These are phyloP conservation scores for Fundulus diaphanus DNA, from an alignment of 2,797 vertebrate species.

Conservation along the genomic window DNA sequence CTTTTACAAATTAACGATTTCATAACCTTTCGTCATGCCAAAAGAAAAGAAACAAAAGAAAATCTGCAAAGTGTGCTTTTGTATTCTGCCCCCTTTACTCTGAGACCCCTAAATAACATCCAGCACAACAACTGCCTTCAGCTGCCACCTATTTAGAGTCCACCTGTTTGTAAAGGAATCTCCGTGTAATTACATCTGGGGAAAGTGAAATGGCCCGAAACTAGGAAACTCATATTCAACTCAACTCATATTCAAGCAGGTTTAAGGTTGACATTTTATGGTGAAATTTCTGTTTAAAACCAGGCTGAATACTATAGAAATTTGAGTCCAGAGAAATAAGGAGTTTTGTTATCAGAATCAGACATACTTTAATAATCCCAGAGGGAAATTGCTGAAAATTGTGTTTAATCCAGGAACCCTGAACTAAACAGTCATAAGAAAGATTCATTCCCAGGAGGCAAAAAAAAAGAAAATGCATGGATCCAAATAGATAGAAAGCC, in stretches of 20 bases:
- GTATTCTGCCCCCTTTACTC: neutral
- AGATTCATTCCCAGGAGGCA: neutral
- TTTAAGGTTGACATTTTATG: no score
- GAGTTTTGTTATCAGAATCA: no score
- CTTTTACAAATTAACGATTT: neutral
- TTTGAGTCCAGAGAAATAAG: neutral
- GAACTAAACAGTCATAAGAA: neutral
- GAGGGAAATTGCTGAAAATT: no score
- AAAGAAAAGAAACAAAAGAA: neutral
- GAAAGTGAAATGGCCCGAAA: neutral
- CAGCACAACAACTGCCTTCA: neutral
- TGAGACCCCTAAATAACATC: neutral
- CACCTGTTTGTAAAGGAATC: neutral
- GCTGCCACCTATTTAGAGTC: neutral
- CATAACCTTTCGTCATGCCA: neutral
- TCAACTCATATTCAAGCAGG: neutral
- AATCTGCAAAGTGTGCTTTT: neutral
- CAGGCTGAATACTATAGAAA: neutral
- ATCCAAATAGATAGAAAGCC: neutral
- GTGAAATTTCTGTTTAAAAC: no score
- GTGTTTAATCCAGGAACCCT: neutral
- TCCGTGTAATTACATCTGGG: neutral
- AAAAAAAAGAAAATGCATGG: neutral
- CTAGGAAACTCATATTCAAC: neutral
- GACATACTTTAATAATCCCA: no score